Evolutionary conservation across 2,888 invertebrate genomes (phyloP), one percentile per base, ranked within the genome.

Genomic region (Microplitis manilae): DNA sequence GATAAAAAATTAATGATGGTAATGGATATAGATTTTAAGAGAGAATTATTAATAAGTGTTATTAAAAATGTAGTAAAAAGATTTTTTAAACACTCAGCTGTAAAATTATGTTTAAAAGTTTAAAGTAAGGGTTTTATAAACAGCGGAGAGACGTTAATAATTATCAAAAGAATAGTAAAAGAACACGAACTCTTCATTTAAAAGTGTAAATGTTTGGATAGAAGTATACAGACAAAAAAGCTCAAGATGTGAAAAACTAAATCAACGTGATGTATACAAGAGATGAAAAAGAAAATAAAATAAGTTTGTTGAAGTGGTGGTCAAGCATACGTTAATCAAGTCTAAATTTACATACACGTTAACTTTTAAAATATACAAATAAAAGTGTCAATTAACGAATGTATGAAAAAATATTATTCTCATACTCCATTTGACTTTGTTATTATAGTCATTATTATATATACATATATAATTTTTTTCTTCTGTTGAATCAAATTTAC

Each of bases 201-300:
- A 30, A 17, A 70, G 50, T 38, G 39, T 62, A 72, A 64, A 72
- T 62, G 41, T 64, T 72, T 72, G 61, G 62, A 73, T 62, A 68
- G 72, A 68, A 64, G 40, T 73, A 68, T 50, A 69, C 59, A 70
- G 50, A 50, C 50, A 50, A 59, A 70, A 70, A 60, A 60, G 70
- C 38, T 70, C 38, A 38, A 61, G 60, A 59, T 15, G 60, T 70
- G 59, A 30, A 70, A 70, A 70, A 70, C 60, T 17, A 8, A 50
- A 50, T 50, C 50, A 50, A 50, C 50, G 50, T 8, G 9, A 50
- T 50, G 50, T 50, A 50, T 50, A 50, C 50, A 50, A 50, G 50
- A 50, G 9, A 61, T 60, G 61, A 70, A 70, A 60, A 20, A n/a
- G 60, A 59, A 70, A 13, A 59, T 20, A 70, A 20, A 69, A 20